Conservation (phyloP, 2,888 invertebrate genomes). For the Halictus quadricinctus region DNA sequence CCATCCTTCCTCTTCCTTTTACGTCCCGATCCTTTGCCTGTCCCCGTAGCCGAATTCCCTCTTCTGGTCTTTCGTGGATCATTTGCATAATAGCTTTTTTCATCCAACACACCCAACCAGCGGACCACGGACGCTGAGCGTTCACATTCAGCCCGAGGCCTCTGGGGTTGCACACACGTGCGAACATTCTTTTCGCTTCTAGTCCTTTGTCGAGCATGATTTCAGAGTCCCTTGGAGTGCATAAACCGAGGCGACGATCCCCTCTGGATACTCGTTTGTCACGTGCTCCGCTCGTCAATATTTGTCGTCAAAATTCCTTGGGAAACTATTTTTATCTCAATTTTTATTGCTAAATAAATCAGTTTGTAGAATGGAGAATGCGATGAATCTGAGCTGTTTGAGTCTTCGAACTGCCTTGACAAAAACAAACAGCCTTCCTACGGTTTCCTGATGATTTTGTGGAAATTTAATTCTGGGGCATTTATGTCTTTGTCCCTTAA, state of each 20-base stretch:
- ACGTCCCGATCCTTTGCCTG: conserved; percentile 52
- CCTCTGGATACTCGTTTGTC: conserved; percentile 51
- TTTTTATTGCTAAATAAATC: no score
- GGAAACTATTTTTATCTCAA: neutral
- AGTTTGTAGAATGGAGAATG: no score
- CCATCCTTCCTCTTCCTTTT: conserved; percentile 48
- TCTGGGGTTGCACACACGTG: conserved; percentile 19
- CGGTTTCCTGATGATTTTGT: no score
- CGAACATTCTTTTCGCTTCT: conserved; percentile 35
- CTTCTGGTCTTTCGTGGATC: conserved; percentile 70
- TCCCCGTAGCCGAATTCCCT: conserved; percentile 67
- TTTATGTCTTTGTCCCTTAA: no score
- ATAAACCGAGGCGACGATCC: conserved; percentile 29
- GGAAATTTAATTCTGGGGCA: no score
- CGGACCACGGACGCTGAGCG: neutral
- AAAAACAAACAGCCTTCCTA: no score
- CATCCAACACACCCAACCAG: conserved; percentile 71
- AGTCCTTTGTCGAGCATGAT: conserved; percentile 44
- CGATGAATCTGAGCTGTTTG: no score
- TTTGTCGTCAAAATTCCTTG: neutral
- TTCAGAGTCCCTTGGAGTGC: conserved; percentile 28
- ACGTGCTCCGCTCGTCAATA: neutral
- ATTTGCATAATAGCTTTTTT: conserved; percentile 77
- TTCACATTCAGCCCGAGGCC: conserved; percentile 66
- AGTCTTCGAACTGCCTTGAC: no score